phyloP scores from a whole-genome alignment of 2,797 vertebrate species.

The Falco berigora region DNA sequence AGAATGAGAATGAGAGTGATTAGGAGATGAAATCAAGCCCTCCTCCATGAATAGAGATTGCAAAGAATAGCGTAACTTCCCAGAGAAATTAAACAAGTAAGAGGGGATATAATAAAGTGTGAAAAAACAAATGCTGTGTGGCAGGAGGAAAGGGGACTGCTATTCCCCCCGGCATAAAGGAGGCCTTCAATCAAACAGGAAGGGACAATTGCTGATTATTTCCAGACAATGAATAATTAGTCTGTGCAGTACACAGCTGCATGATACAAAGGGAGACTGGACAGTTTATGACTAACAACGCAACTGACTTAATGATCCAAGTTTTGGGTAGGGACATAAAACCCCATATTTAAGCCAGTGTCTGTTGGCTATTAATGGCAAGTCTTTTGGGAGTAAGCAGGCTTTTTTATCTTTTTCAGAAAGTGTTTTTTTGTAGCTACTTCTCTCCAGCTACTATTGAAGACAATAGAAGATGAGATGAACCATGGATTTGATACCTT shows the following conservation, averaged over 20 bases:
- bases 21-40: conserved; percentile 1
- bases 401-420: background rate
- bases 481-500: background rate
- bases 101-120: background rate
- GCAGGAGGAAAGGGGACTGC: background rate
- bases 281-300: conserved; percentile 32
- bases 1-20: conserved; percentile 33
- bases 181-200: conserved; percentile 43
- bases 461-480: background rate
- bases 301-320: conserved; percentile 47
- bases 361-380: background rate
- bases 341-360: background rate
- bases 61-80: background rate
- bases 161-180: background rate
- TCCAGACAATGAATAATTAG: conserved; percentile 55
- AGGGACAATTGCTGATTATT: conserved; percentile 51
- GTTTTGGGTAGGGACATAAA: conserved; percentile 4
- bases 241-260: conserved; percentile 46
- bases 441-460: background rate
- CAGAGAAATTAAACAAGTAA: background rate
- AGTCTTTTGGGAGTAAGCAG: background rate
- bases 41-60: background rate
- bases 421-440: background rate
- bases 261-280: conserved; percentile 35
- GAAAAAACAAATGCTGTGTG: background rate